Conservation (phyloP, 2,888 invertebrate species). For the Heteromurus nitidus region DNA sequence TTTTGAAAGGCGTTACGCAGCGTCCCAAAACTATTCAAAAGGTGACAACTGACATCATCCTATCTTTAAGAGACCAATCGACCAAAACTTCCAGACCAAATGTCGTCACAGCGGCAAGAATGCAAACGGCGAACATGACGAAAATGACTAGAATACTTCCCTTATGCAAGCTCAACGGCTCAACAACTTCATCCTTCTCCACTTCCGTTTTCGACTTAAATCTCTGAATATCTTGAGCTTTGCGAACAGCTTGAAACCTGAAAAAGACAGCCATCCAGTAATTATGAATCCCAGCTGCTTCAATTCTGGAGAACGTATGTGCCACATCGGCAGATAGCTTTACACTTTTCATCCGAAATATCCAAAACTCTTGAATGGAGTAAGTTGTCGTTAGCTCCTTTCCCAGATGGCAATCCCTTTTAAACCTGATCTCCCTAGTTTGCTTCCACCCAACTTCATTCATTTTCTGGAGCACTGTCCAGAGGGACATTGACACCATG, state of each 20-base stretch:
- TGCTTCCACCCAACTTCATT: constrained; percentile 18
- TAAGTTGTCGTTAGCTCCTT: constrained; percentile 25
- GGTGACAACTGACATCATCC: background rate
- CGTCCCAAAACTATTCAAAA: background rate
- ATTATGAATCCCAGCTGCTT: constrained; percentile 39
- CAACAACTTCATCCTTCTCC: constrained; percentile 6
- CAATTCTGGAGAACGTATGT: constrained; percentile 16
- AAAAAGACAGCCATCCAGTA: constrained; percentile 57
- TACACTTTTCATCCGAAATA: constrained; percentile 35
- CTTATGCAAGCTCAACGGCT: constrained; percentile 38
- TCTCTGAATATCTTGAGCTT: constrained; percentile 34
- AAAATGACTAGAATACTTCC: constrained; percentile 46
- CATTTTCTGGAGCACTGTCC: constrained; percentile 19
- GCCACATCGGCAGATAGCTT: constrained; percentile 18
- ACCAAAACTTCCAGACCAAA: constrained; percentile 6
- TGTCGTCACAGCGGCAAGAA: background rate
- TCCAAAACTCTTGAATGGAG: constrained; percentile 49
- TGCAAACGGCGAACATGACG: constrained; percentile 13
- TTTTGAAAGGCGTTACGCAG: too few species aligned
- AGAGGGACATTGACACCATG: constrained; percentile 29
- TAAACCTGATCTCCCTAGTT: constrained; percentile 8
- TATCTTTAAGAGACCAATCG: background rate
- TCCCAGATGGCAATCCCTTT: constrained; percentile 39
- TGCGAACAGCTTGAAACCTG: constrained; percentile 14
- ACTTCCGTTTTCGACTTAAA: constrained; percentile 47